phyloP scores from a whole-genome alignment of 2,797 vertebrate genomes.

The Myotis vivesi region DNA sequence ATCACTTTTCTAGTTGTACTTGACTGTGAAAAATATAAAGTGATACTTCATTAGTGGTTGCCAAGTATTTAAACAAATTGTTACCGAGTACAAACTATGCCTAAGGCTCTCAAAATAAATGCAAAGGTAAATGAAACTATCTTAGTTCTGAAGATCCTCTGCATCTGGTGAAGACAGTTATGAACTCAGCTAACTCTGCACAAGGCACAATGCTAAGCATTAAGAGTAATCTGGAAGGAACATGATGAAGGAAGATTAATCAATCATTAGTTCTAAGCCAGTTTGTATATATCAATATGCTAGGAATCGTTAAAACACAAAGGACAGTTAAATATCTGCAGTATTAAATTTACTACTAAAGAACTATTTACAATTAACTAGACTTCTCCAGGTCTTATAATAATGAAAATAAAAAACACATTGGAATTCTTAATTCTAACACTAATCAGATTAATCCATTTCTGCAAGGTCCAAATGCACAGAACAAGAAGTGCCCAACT shows the following conservation, averaged over 20 bases:
- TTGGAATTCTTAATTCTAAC: conserved; percentile 36
- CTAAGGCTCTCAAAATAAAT: neutral
- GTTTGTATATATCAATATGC: neutral
- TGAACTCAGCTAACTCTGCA: neutral
- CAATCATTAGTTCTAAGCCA: neutral
- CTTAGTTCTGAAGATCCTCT: neutral
- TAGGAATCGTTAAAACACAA: neutral
- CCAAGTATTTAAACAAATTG: neutral
- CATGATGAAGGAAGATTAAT: neutral
- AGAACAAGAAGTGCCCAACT: neutral
- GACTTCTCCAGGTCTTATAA: neutral
- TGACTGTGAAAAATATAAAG: conserved; percentile 45
- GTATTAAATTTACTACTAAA: neutral
- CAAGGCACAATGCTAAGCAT: neutral
- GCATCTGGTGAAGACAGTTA: neutral
- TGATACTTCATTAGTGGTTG: neutral
- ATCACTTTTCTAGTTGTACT: neutral
- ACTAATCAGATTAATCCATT: conserved; percentile 28
- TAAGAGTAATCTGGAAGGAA: neutral
- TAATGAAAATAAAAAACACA: neutral
- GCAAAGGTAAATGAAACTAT: neutral
- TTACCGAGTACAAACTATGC: neutral
- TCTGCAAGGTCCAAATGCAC: conserved; percentile 18
- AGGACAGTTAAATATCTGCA: conserved; percentile 15
- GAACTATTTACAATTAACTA: neutral